Conservation (phyloP, 1,140 invertebrate genomes). For the Dufourea novaeangliae region DNA sequence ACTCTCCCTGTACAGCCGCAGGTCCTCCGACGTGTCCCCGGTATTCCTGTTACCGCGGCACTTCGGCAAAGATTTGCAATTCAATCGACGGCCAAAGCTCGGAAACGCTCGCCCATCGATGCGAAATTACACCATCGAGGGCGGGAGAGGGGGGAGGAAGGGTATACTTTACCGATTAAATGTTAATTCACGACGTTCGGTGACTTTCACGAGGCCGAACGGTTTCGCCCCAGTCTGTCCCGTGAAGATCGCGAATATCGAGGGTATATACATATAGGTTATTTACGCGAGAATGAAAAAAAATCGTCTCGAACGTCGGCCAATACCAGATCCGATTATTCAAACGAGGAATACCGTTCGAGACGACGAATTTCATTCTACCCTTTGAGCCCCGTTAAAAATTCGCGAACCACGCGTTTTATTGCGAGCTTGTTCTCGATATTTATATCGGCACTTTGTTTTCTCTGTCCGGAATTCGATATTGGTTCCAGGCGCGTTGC, state of each 20-base stretch:
- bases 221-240: background rate
- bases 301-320: constrained; percentile 3
- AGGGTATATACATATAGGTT: too few relatives aligned
- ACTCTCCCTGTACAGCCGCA: background rate
- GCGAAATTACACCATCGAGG: constrained; percentile 42
- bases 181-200: constrained; percentile 27
- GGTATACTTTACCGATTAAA: constrained; percentile 53
- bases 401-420: constrained; percentile 26
- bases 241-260: too few relatives aligned
- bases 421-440: constrained; percentile 22
- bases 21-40: background rate
- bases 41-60: constrained; percentile 10
- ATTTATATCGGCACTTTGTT: constrained; percentile 26
- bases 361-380: constrained; percentile 1
- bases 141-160: too few relatives aligned
- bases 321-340: constrained; percentile 44
- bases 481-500: constrained; percentile 1
- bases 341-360: constrained; percentile 20
- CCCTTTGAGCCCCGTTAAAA: constrained; percentile 20
- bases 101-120: constrained; percentile 22
- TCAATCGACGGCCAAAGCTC: constrained; percentile 32
- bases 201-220: background rate
- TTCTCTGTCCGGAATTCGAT: constrained; percentile 29
- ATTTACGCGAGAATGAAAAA: constrained; percentile 35
- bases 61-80: constrained; percentile 47